Evolutionary conservation across 2,113 vertebrate genomes (phyloP), one percentile per base, ranked within the genome.

Genomic region (Sorex fumeus): DNA sequence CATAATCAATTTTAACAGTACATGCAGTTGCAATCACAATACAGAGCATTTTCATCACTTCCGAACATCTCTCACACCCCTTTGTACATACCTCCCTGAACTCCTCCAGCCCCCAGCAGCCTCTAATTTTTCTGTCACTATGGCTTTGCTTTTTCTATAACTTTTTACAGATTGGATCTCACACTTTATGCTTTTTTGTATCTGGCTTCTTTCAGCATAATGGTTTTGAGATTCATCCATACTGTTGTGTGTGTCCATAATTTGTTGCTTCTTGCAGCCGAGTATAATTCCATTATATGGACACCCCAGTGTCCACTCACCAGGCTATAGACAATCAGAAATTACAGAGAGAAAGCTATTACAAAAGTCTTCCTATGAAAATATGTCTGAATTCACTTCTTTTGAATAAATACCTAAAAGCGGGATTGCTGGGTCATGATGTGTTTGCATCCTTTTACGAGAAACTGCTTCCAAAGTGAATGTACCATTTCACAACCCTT

Each of bases 1-100:
- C 18, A 36, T 77, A 64, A 84, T 62, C 60, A 72, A 30, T 75
- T 82, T 77, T 66, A 87, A 34, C 78, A 93, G 76, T 60, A 62
- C 12, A 10, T 67, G 2, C 1, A 74, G 60, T 45, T 40, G 80
- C 28, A 88, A 11, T 88, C 79, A 92, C 4, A 71, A 36, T 12
- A 19, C 5, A 66, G 79, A 84, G n/a, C 8, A 75, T 67, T 60
- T 53, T 6, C 18, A 32, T 85, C 21, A 1, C 2, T 30, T 21
- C 28, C 11, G 34, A 72, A 34, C 0, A 47, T 28, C 18, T 1
- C 27, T 57, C 28, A 11, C 2, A 62, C 2, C 6, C 3, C 67
- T 79, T 84, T 2, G 0, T 25, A 74, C 21, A 66, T 27, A 69
- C 36, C 7, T 64, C 7, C 25, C 3, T 43, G 70, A 47, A 45